Evolutionary conservation across 2,797 vertebrate genomes (phyloP).

Genomic region (Neopelma chrysocephalum): DNA sequence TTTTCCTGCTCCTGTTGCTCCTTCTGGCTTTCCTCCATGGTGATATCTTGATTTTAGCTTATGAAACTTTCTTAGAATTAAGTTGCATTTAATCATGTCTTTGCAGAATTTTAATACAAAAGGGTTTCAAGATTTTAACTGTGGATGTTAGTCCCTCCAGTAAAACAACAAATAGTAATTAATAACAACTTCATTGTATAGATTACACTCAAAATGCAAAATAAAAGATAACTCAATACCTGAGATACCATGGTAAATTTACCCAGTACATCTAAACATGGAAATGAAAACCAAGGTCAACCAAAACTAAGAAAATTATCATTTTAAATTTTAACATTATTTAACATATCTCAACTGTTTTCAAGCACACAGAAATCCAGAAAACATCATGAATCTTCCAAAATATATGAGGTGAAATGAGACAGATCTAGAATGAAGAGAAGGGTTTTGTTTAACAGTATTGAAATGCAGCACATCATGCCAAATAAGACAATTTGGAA

Average conservation of each 20-base stretch:
- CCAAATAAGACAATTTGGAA: background rate
- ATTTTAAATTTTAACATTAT: background rate
- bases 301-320: background rate
- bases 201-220: conserved; percentile 9
- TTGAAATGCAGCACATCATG: background rate
- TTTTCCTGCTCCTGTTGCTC: conserved; percentile 8
- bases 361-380: background rate
- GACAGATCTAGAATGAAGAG: background rate
- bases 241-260: background rate
- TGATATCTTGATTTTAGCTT: background rate
- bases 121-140: background rate
- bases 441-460: background rate
- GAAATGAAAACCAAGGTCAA: background rate
- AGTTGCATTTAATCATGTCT: background rate
- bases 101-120: background rate
- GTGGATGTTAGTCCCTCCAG: background rate
- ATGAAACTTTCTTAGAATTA: background rate
- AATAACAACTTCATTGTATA: background rate
- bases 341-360: background rate
- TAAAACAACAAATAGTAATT: background rate
- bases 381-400: background rate
- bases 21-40: background rate
- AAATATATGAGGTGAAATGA: background rate
- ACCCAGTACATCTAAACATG: background rate
- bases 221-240: background rate